Conservation (phyloP, 1,140 invertebrate genomes). For the Eupristina koningsbergeri region DNA sequence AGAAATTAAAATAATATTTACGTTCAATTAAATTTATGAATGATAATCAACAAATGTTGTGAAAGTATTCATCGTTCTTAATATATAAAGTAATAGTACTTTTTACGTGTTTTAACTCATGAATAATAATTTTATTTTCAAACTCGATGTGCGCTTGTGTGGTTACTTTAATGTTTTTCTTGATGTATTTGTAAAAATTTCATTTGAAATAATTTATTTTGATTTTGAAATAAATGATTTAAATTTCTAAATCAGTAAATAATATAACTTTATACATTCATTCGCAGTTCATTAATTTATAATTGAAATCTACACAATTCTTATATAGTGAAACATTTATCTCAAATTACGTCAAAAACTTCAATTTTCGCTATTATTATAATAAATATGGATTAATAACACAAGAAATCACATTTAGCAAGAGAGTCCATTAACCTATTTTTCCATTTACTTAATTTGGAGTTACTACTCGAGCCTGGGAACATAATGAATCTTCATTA, state of each 20-base stretch:
- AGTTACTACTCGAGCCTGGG: background rate
- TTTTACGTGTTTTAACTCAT: background rate
- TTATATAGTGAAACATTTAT: background rate
- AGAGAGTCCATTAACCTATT: slow-evolving; percentile 6
- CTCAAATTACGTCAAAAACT: background rate
- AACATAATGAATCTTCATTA: background rate
- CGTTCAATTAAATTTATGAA: too few relatives aligned
- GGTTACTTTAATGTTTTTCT: background rate
- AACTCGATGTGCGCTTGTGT: background rate
- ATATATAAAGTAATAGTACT: background rate
- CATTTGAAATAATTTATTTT: background rate
- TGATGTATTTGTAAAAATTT: background rate
- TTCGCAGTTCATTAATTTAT: background rate
- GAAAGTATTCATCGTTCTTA: background rate
- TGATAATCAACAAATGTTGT: background rate
- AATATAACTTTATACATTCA: background rate
- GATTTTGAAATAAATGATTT: too few relatives aligned
- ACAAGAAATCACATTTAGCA: background rate
- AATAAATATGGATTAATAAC: background rate
- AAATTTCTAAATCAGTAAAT: too few relatives aligned
- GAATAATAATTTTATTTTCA: background rate
- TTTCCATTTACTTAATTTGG: background rate
- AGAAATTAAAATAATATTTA: too few relatives aligned
- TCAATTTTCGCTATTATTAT: background rate
- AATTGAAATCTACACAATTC: background rate